Conservation (phyloP, 2,888 invertebrate genomes). For the Andricus quercusramuli region DNA sequence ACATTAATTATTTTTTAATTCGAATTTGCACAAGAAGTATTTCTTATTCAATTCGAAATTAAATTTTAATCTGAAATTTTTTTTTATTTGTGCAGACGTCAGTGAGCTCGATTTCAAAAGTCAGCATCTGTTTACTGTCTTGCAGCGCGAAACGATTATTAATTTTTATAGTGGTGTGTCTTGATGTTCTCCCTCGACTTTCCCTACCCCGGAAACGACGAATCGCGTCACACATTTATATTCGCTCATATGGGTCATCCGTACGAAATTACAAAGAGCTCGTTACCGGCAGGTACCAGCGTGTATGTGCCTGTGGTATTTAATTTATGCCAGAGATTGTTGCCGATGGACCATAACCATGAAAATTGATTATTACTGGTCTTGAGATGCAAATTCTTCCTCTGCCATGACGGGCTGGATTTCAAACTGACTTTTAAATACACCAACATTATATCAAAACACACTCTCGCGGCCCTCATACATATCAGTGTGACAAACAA, state of each 20-base stretch:
- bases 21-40: too few relatives aligned
- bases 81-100: too few relatives aligned
- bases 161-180: neutral
- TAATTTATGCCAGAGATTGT: conserved; percentile 40
- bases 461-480: neutral
- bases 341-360: conserved; percentile 58
- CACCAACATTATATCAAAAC: neutral
- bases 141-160: neutral
- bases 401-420: conserved; percentile 43
- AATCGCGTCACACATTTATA: conserved; percentile 30
- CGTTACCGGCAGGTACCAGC: conserved; percentile 50
- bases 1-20: too few relatives aligned
- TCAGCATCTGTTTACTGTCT: conserved; percentile 38
- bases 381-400: conserved; percentile 43
- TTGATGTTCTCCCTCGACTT: conserved; percentile 43
- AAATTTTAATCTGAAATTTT: too few relatives aligned
- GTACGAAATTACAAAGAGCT: conserved; percentile 54
- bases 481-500: neutral
- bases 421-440: conserved; percentile 51
- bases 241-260: conserved; percentile 52
- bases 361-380: conserved; percentile 64
- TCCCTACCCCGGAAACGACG: conserved; percentile 48
- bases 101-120: neutral
- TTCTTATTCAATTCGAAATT: too few relatives aligned
- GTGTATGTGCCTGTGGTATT: conserved; percentile 2